Conservation (phyloP, 2,113 vertebrate species). For the Prunella fulvescens region DNA sequence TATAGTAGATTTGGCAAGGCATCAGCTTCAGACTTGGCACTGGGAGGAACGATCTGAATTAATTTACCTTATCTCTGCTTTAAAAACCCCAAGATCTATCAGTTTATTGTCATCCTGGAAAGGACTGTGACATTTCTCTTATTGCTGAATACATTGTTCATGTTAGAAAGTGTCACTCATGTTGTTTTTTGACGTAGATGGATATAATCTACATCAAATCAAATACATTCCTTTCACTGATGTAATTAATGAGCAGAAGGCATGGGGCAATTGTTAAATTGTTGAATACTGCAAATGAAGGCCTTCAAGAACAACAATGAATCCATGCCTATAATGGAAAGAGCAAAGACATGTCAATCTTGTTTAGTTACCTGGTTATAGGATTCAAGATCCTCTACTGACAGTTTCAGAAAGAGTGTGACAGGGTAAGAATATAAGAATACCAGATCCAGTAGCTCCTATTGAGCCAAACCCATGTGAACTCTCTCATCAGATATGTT, state of each 20-base stretch:
- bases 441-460: neutral
- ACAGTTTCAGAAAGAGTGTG: neutral
- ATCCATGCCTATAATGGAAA: neutral
- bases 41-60: neutral
- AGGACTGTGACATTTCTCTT: neutral
- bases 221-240: neutral
- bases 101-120: constrained; percentile 6
- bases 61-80: neutral
- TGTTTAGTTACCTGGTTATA: neutral
- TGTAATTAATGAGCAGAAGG: constrained; percentile 18
- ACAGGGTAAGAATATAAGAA: neutral
- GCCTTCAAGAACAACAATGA: constrained; percentile 6
- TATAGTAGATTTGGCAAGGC: neutral
- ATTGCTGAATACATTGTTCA: neutral
- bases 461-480: neutral
- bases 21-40: neutral
- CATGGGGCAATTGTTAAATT: neutral
- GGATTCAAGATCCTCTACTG: neutral
- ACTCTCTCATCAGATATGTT: neutral
- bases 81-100: neutral
- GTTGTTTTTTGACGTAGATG: neutral
- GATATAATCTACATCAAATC: constrained; percentile 1
- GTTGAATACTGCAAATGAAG: constrained; percentile 12
- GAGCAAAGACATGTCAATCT: neutral
- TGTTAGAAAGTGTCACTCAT: neutral